Conservation (phyloP, 2,888 invertebrate species). For the Archips crataeganus region DNA sequence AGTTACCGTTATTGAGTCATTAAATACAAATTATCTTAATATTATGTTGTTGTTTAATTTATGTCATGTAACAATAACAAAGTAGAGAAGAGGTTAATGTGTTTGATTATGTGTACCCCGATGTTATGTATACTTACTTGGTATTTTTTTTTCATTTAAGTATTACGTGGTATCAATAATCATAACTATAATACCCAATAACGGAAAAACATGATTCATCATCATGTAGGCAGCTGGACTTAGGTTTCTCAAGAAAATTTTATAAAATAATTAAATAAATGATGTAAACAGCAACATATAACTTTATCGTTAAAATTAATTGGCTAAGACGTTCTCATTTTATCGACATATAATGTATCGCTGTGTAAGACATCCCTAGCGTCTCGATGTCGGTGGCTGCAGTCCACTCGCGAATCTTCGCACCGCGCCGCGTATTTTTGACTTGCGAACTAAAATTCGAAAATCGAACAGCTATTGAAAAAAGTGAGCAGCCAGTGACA, state of each 20-base stretch:
- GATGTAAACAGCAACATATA: slow-evolving; percentile 2
- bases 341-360: slow-evolving; percentile 57
- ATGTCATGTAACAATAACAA: slow-evolving; percentile 17
- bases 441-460: slow-evolving; percentile 43
- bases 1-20: background rate
- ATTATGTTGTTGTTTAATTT: slow-evolving; percentile 25
- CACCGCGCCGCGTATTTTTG: slow-evolving; percentile 52
- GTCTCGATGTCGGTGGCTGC: slow-evolving; percentile 64
- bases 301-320: slow-evolving; percentile 30
- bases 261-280: background rate
- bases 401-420: slow-evolving; percentile 66
- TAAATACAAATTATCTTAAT: slow-evolving; percentile 15
- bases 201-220: no score
- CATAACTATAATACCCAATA: no score
- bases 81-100: slow-evolving; percentile 14
- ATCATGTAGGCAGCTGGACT: background rate
- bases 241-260: background rate
- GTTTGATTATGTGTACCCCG: background rate
- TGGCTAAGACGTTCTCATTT: slow-evolving; percentile 28
- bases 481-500: slow-evolving; percentile 33
- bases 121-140: no score
- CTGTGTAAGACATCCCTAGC: slow-evolving; percentile 61
- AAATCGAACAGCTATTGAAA: slow-evolving; percentile 50
- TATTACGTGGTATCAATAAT: no score
- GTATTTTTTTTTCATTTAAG: no score